phyloP scores from a whole-genome alignment of 2,888 invertebrate species.

The Tribolium freemani region DNA sequence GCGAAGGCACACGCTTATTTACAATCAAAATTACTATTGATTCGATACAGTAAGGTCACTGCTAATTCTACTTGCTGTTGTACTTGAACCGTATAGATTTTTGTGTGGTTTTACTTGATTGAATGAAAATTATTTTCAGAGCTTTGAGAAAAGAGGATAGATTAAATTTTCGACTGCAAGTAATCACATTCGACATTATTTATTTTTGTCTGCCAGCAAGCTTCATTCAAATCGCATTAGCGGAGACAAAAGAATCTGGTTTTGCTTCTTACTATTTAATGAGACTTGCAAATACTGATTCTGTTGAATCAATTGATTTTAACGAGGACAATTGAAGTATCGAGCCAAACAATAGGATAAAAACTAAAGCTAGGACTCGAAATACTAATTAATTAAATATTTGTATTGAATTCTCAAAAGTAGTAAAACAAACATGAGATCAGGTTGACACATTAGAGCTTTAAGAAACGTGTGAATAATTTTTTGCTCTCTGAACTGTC shows the following conservation, averaged over 20 bases:
- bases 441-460: neutral
- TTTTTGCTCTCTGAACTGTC: neutral
- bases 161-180: neutral
- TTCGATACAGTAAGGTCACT: neutral
- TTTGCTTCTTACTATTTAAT: slow-evolving; percentile 4
- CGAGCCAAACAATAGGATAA: too few species aligned
- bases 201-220: slow-evolving; percentile 4
- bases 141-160: neutral
- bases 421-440: neutral
- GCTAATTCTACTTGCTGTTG: neutral
- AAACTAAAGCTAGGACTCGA: too few species aligned
- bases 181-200: neutral
- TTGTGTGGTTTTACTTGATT: neutral
- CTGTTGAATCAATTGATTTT: slow-evolving; percentile 7
- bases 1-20: neutral
- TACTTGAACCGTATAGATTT: neutral
- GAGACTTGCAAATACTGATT: slow-evolving; percentile 9
- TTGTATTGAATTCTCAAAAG: neutral
- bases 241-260: slow-evolving; percentile 6
- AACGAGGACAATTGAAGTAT: neutral
- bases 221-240: slow-evolving; percentile 16
- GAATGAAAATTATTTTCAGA: neutral
- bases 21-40: neutral
- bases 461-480: neutral
- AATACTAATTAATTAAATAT: too few species aligned